Evolutionary conservation across 2,797 vertebrate species (phyloP).

Genomic region (Sebastes trivittatus): DNA sequence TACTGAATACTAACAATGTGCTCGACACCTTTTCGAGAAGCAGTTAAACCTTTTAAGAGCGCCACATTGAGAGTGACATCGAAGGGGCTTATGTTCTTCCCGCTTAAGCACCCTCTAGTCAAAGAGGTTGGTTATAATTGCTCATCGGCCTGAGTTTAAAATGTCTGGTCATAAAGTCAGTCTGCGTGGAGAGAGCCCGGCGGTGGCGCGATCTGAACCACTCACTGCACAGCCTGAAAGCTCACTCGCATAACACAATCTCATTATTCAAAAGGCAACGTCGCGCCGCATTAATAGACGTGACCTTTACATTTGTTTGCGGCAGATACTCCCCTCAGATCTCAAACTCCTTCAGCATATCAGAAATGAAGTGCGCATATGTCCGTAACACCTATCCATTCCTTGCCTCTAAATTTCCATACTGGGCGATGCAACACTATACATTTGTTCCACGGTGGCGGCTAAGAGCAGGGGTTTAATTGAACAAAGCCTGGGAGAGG

Average conservation of each 20-base stretch:
- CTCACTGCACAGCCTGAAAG: slow-evolving; percentile 37
- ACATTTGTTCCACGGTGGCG: slow-evolving; percentile 11
- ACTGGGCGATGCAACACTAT: background rate
- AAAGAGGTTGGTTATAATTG: slow-evolving; percentile 42
- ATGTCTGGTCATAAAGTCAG: slow-evolving; percentile 46
- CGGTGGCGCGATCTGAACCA: slow-evolving; percentile 11
- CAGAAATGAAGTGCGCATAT: background rate
- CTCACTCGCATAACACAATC: slow-evolving; percentile 36
- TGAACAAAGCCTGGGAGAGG: slow-evolving; percentile 53
- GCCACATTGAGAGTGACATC: slow-evolving; percentile 25
- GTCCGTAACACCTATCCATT: background rate
- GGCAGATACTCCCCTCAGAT: slow-evolving; percentile 16
- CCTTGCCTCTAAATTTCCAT: slow-evolving; percentile 5
- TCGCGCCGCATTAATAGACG: slow-evolving; percentile 37
- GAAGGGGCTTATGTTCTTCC: slow-evolving; percentile 30
- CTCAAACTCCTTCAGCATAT: slow-evolving; percentile 28
- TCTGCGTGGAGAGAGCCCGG: background rate
- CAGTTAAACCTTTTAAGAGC: slow-evolving; percentile 35
- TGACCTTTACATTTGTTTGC: slow-evolving; percentile 66
- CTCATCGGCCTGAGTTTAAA: slow-evolving; percentile 46
- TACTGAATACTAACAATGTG: slow-evolving; percentile 4
- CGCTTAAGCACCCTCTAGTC: slow-evolving; percentile 25
- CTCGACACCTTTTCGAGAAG: slow-evolving; percentile 34
- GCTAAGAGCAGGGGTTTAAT: slow-evolving; percentile 50
- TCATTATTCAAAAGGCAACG: slow-evolving; percentile 54